Base-by-base conservation (phyloP, 2,113 vertebrate species). In the Paramormyrops kingsleyae region DNA sequence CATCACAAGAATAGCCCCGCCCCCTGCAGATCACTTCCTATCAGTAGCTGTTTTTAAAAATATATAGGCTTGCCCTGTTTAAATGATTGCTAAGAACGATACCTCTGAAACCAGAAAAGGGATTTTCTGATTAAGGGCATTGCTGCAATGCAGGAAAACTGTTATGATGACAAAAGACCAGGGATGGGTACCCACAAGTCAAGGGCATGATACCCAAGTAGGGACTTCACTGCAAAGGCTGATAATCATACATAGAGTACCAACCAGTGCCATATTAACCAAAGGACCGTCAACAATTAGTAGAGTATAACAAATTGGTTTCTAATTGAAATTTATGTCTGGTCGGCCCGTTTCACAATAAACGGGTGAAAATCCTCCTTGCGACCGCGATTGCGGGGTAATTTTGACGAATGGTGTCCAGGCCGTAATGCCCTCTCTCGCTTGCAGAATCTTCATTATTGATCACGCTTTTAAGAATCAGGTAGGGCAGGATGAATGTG, bases 401-500 rank as follows among this genome's bases (percentile, higher is more conserved):
- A 96, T 96, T 96, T 95, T 95, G 96, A 96, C 92, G 95, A 96
- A 96, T 95, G 93, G 93, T 91, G 89, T 92, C 91, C 87, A 50
- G 91, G 92, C 91, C 90, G 59, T 95, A 95, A 96, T 94, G 94
- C 95, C 95, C 95, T 94, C 95, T 93, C 89, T 90, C 90, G 88
- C 93, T 93, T 91, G 91, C 91, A 91, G 90, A 90, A 86, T 89
- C 89, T 93, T 93, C 92, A 93, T 95, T 95, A 95, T 95, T 95
- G 95, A 96, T 95, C 92, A 94, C 88, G 50, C 91, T 94, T 95
- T 95, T 95, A 95, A 94, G 96, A 94, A 95, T 95, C 94, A 95
- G 94, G 95, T 95, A 94, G 92, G 91, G 93, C 92, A 95, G 94
- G 95, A 96, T 95, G 92, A 95, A 96, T 95, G 95, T 94, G 92